Base-by-base conservation (phyloP, 35 echinoderm and acorn worm genomes). In the Patiria miniata region DNA sequence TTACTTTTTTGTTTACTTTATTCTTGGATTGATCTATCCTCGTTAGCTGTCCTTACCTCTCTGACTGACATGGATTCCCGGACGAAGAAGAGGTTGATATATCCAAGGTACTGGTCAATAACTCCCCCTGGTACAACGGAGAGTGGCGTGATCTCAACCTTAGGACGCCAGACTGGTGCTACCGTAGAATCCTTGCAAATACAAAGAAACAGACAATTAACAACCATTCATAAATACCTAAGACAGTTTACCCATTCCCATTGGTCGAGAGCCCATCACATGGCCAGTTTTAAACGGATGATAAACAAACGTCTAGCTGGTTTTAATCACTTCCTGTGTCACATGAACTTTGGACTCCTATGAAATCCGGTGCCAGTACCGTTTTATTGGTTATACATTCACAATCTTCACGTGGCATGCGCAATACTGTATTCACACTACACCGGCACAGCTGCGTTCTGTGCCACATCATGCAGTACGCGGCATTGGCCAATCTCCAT, bases 41-140 rank as follows among this genome's bases (percentile, higher is more conserved):
- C 65, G 65, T 30, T 8, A 7, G 10, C 29, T 23, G 26, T 16
- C 18, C 88, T 86, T 54, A 97, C 95, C 82, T 97, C 92, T 94
- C 79, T 91, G 0, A 97, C 92, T 84, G 95, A 97, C 59, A 92
- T 97, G n/a, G 88, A 91, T 79, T 97, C 95, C 51, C 95, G 56
- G 42, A 97, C 86, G 57, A 93, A 97, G 52, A 91, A 97, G 7
- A 97, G 77, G 39, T 97, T 97, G 19, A 97, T 87, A 59, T 97
- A 87, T 37, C 95, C 95, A 3, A 97, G 85, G 61, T 97, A 97
- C 40, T 86, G 80, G 33, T 97, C 95, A n/a, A 97, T 90, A 36
- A 50, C 81, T 21, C 86, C 92, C 12, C 89, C 92, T 44, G 92
- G 95, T 37, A 97, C 84, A 22, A 78, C 83, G 36, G 60, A 61